Conservation (phyloP, 2,888 invertebrate genomes). For the Taphrorychus bicolor region DNA sequence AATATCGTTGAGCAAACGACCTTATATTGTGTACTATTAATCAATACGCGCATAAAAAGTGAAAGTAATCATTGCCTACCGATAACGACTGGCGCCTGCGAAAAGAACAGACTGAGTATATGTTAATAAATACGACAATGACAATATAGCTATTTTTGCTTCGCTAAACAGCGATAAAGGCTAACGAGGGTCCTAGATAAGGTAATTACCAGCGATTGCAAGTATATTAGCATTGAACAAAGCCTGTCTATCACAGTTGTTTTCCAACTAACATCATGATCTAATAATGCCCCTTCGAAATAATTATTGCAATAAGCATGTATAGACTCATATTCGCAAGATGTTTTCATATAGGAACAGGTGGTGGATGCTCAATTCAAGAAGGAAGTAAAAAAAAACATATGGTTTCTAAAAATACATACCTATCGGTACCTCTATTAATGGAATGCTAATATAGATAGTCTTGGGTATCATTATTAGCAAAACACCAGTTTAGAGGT, state of each 20-base stretch:
- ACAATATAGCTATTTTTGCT: conserved; percentile 8
- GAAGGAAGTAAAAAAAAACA: no score
- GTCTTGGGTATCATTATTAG: no score
- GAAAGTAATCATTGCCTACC: neutral
- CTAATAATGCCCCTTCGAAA: no score
- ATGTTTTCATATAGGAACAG: no score
- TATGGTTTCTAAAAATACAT: no score
- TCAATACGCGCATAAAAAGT: neutral
- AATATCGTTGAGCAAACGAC: neutral
- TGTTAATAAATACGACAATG: conserved; percentile 6
- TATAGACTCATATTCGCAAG: no score
- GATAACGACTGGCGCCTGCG: conserved; percentile 10
- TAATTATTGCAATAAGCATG: no score
- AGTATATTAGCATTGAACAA: neutral
- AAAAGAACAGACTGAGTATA: conserved; percentile 10
- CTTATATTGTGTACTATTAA: neutral
- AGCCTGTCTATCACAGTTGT: neutral
- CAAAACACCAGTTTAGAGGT: no score
- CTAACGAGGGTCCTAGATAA: conserved; percentile 9
- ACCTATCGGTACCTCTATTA: no score
- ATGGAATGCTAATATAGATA: no score
- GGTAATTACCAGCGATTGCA: neutral
- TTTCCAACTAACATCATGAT: no score
- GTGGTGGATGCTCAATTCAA: no score
- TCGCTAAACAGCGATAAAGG: conserved; percentile 1